A percentile compares a stretch with the other conserved stretches of the same genome.
Evolutionary conservation across 2,797 vertebrate genomes (phyloP).

Genomic region (Chromis chromis): DNA sequence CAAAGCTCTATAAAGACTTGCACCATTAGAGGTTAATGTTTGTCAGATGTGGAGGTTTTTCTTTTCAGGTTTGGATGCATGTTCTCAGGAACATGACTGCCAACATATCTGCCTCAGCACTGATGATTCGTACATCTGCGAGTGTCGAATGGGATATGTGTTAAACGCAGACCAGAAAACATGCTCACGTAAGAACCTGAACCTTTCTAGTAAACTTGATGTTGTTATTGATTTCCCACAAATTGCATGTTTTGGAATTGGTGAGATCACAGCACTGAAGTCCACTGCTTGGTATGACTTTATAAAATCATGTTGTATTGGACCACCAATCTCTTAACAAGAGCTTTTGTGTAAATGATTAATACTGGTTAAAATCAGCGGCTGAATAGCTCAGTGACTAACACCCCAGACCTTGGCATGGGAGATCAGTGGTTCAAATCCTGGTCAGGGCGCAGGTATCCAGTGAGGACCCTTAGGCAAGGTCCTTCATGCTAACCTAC

Average conservation of each 20-base stretch:
- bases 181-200: slow-evolving; percentile 78
- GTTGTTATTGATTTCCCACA: background rate
- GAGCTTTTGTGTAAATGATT: too few species aligned
- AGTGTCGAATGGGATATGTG: slow-evolving; percentile 79
- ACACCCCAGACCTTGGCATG: too few species aligned
- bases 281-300: background rate
- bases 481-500: too few species aligned
- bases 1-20: background rate
- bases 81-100: slow-evolving; percentile 80
- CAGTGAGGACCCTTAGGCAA: too few species aligned
- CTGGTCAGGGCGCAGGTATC: too few species aligned
- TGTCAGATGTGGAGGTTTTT: slow-evolving; percentile 25
- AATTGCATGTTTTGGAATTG: background rate
- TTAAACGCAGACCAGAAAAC: slow-evolving; percentile 84
- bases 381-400: too few species aligned
- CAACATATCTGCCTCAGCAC: slow-evolving; percentile 82
- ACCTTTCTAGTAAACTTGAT: background rate
- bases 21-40: background rate
- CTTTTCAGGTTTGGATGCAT: slow-evolving; percentile 72
- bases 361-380: too few species aligned
- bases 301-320: too few species aligned
- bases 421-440: too few species aligned
- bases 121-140: slow-evolving; percentile 76
- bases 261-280: background rate
- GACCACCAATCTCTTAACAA: too few species aligned